phyloP scores from a whole-genome alignment of 2,113 vertebrate species.

The Dascyllus trimaculatus region DNA sequence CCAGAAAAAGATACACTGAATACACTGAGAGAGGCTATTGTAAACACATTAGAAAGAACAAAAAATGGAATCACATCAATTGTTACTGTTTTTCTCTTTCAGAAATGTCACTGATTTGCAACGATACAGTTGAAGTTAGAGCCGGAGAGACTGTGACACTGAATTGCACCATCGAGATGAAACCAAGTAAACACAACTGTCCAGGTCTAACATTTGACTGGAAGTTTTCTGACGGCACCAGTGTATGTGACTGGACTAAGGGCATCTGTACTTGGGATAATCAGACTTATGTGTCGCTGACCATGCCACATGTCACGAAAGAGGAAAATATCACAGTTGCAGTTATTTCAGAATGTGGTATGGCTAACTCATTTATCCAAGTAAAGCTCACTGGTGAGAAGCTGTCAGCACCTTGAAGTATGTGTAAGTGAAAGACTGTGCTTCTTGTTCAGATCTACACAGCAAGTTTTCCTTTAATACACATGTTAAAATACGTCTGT shows the following conservation, averaged over 20 bases:
- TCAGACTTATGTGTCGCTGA: neutral
- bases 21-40: neutral
- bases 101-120: too few species aligned
- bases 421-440: too few species aligned
- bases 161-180: too few species aligned
- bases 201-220: fast-evolving
- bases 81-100: neutral
- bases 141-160: too few species aligned
- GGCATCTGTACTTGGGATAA: fast-evolving
- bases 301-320: fast-evolving
- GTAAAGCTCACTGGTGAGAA: neutral
- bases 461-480: neutral
- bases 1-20: neutral
- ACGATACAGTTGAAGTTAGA: too few species aligned
- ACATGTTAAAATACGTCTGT: neutral
- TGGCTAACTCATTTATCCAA: fast-evolving
- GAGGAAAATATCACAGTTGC: fast-evolving
- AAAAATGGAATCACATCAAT: neutral
- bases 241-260: fast-evolving
- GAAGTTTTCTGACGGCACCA: fast-evolving
- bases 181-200: neutral
- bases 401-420: neutral
- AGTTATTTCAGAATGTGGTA: fast-evolving
- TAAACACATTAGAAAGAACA: neutral
- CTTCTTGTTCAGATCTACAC: neutral